A percentile compares a stretch with the other conserved stretches of the same genome.
Evolutionary conservation across 2,113 vertebrate species (phyloP).

Genomic region (Chlorodrepanis virens): DNA sequence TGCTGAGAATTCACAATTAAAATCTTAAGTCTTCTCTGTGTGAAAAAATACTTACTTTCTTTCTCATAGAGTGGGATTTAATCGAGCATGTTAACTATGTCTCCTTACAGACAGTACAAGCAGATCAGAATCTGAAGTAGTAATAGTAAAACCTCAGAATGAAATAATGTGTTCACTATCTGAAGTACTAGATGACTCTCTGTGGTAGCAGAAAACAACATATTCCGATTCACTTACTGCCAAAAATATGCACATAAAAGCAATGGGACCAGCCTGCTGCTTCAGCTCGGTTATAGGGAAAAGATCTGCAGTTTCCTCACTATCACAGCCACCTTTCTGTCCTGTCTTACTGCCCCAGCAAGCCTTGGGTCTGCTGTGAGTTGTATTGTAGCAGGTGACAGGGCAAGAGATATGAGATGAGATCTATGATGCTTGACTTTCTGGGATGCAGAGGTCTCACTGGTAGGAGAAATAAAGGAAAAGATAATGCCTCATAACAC

Average conservation of each 20-base stretch:
- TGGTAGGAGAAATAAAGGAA: neutral
- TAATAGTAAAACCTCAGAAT: constrained; percentile 41
- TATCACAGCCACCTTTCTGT: neutral
- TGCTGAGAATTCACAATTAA: constrained; percentile 30
- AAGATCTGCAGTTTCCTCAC: neutral
- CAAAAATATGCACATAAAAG: constrained; percentile 52
- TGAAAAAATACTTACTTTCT: constrained; percentile 23
- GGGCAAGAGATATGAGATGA: neutral
- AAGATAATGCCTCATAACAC: neutral
- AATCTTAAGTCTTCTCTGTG: constrained; percentile 11
- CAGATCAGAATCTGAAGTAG: constrained; percentile 3
- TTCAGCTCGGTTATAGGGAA: neutral
- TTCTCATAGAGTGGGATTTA: constrained; percentile 5
- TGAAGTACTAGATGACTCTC: constrained; percentile 48
- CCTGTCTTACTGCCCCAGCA: neutral
- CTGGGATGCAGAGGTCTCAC: neutral
- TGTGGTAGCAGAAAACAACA: constrained; percentile 39
- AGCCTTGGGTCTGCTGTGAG: neutral
- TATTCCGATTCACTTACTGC: constrained; percentile 25
- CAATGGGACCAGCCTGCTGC: neutral
- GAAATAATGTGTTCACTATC: constrained; percentile 28
- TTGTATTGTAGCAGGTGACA: neutral
- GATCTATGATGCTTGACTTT: neutral
- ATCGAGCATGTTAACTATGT: neutral
- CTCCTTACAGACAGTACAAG: neutral